Percentiles rank a stretch among this genome's conserved stretches.
Evolutionary conservation across 2,113 vertebrate species (phyloP).

Genomic region (Cromileptes altivelis): DNA sequence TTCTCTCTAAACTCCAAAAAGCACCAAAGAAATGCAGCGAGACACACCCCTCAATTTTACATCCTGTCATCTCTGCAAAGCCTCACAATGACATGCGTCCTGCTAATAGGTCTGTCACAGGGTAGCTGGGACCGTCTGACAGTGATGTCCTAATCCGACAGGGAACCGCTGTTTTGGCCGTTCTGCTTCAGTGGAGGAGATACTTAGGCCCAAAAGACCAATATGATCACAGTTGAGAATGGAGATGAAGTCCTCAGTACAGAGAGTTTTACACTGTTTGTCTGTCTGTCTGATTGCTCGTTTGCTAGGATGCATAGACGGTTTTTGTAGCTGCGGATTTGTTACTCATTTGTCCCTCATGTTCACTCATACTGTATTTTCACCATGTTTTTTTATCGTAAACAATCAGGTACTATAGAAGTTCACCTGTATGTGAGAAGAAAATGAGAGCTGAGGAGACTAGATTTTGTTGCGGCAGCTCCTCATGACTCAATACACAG

Average conservation of each 20-base stretch:
- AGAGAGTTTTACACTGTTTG: conserved; percentile 3
- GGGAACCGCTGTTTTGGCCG: conserved; percentile 66
- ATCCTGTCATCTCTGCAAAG: conserved; percentile 48
- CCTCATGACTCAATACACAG: neutral
- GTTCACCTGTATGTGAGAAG: neutral
- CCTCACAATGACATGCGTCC: conserved; percentile 56
- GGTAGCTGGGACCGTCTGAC: conserved; percentile 53
- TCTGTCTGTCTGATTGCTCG: conserved; percentile 12
- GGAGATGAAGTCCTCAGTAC: conserved; percentile 52
- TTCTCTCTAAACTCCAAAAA: conserved; percentile 15
- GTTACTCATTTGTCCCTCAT: conserved; percentile 4
- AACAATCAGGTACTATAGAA: neutral
- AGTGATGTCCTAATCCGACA: conserved; percentile 71
- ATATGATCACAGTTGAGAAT: conserved; percentile 58
- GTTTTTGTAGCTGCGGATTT: neutral
- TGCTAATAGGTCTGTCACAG: conserved; percentile 71
- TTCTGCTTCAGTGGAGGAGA: conserved; percentile 71
- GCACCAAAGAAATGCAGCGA: conserved; percentile 22
- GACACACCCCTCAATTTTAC: conserved; percentile 36
- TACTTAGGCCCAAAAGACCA: conserved; percentile 69
- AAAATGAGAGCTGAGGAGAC: neutral
- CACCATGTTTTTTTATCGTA: neutral
- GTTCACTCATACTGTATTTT: neutral
- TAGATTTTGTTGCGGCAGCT: neutral
- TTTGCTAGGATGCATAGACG: neutral